Conservation (phyloP, 1,140 invertebrate species). For the Ips typographus region DNA sequence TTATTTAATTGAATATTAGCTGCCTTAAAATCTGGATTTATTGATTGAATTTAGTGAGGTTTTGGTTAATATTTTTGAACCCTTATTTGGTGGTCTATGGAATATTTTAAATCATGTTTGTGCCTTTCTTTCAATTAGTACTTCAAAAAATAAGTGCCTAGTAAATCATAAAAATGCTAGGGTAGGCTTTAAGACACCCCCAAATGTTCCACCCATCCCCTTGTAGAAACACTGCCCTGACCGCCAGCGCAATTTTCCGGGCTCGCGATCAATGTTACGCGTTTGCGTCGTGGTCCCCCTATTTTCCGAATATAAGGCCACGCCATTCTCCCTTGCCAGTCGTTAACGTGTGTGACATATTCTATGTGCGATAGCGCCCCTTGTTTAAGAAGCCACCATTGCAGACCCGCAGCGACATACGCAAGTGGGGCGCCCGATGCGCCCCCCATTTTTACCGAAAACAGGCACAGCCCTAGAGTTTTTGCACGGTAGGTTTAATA, state of each 20-base stretch:
- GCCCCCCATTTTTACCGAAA: constrained; percentile 23
- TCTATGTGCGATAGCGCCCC: constrained; percentile 24
- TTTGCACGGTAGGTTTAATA: constrained; percentile 26
- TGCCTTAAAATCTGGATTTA: no score
- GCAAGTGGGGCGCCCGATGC: constrained; percentile 35
- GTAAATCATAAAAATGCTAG: no score
- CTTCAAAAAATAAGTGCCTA: no score
- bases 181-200: no score
- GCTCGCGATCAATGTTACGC: constrained; percentile 20
- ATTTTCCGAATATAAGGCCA: constrained; percentile 2
- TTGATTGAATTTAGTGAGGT: no score
- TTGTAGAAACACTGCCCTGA: no score
- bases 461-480: constrained; percentile 26
- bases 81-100: no score
- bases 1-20: no score
- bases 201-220: no score
- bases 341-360: constrained; percentile 25
- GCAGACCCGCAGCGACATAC: constrained; percentile 30
- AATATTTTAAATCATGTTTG: no score
- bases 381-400: constrained; percentile 28
- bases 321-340: constrained; percentile 12
- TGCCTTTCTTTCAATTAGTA: no score
- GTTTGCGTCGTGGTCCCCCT: constrained; percentile 14
- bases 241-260: constrained; percentile 15
- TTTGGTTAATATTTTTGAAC: no score